Percentiles rank a stretch among this genome's conserved stretches.
Evolutionary conservation across 2,888 invertebrate genomes (phyloP).

Genomic region (Micropterix aruncella): DNA sequence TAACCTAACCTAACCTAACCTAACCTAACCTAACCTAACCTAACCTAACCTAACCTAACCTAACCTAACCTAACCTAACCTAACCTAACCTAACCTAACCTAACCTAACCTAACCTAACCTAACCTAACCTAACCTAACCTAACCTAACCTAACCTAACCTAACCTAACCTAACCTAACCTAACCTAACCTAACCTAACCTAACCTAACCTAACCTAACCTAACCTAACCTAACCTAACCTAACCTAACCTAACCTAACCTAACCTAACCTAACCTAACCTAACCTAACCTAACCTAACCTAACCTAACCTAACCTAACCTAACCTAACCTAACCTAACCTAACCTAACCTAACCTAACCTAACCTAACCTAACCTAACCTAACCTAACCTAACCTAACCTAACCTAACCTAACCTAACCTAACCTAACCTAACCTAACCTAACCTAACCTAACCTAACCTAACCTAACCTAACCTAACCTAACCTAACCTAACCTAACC

Average conservation of each 20-base stretch:
- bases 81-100: slow-evolving; percentile 5
- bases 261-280: slow-evolving; percentile 1
- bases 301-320: slow-evolving; percentile 11
- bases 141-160: slow-evolving; percentile 7
- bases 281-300: not conserved
- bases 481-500: slow-evolving; percentile 7
- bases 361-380: no score
- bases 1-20: slow-evolving; percentile 10
- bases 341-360: slow-evolving; percentile 9
- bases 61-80: slow-evolving; percentile 4
- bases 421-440: slow-evolving; percentile 8
- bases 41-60: slow-evolving; percentile 2
- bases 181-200: slow-evolving; percentile 6
- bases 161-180: slow-evolving; percentile 6
- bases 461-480: no score
- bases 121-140: slow-evolving; percentile 12
- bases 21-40: slow-evolving; percentile 8
- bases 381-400: no score
- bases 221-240: slow-evolving; percentile 3
- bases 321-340: slow-evolving; percentile 10
- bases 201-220: slow-evolving; percentile 6
- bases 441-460: slow-evolving; percentile 7
- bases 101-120: slow-evolving; percentile 8
- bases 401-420: slow-evolving; percentile 8
- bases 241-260: slow-evolving; percentile 5